Evolutionary conservation across 2,797 vertebrate genomes (phyloP), one percentile per base, ranked within the genome.

Genomic region (Babyrousa celebensis): DNA sequence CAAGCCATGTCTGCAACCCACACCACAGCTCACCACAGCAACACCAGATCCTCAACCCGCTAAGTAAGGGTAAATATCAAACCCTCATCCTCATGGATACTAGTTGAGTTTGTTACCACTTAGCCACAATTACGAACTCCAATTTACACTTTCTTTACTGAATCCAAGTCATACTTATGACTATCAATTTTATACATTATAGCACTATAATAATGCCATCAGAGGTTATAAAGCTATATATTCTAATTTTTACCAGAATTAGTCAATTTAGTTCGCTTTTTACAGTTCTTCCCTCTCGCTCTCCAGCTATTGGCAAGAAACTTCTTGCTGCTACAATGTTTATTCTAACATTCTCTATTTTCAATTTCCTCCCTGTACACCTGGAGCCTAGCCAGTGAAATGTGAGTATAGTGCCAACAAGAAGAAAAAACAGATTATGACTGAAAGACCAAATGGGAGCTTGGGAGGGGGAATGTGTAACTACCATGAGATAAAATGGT

Each of bases 291-390:
- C 58, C 89, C 52, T 78, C 79, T 92, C 23, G 58, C 27, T 88
- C 62, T 80, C 21, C 0, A 43, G 36, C 70, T 93, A 88, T 25
- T 89, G 88, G 62, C 67, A 97, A 96, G 78, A 95, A 85, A 36
- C 54, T 78, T 92, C 86, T 95, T 82, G 9, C 71, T 96, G 43
- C 52, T 89, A 32, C 54, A 23, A 52, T 74, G 48, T 23, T 96
- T 96, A 97, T 10, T 96, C 72, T 92, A 96, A 80, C 96, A 92
- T 95, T 72, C 32, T 85, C 78, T 78, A 96, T 62, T 92, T 88
- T 95, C 27, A 93, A 86, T 89, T 95, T 95, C 89, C 91, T 95
- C 67, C 89, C 29, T 86, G 6, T 54, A 89, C 60, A 20, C 52
- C 87, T 92, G 93, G 94, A 97, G 80, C 48, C 43, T 10, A 63